Conservation (phyloP, 1,140 invertebrate genomes). For the Trachymyrmex cornetzi region DNA sequence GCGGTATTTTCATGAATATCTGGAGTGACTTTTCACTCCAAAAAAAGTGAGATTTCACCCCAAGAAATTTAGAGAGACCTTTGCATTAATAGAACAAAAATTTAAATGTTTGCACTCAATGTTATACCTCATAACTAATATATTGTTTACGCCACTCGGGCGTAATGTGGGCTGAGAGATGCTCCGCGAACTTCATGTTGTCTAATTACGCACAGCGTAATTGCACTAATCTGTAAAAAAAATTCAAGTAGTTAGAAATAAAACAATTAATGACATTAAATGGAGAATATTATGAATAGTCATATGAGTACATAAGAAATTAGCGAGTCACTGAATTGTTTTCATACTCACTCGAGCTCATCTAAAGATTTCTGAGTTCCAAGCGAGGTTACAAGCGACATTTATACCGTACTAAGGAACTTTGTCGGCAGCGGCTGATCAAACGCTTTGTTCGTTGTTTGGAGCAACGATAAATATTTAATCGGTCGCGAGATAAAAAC, state of each 20-base stretch:
- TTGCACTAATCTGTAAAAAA: slow-evolving; percentile 42
- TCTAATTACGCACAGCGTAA: background rate
- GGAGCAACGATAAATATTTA: slow-evolving; percentile 56
- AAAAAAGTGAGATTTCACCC: no score
- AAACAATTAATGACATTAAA: background rate
- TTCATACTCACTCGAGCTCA: slow-evolving; percentile 3
- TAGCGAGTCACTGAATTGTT: background rate
- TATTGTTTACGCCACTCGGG: slow-evolving; percentile 99
- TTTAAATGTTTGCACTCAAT: slow-evolving; percentile 24
- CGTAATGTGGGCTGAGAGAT: slow-evolving; percentile 98
- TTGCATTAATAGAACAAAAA: background rate
- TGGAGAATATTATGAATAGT: background rate
- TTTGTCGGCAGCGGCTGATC: slow-evolving; percentile 70
- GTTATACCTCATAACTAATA: slow-evolving; percentile 97
- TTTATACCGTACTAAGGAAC: slow-evolving; percentile 50
- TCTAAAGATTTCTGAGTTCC: background rate
- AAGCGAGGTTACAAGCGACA: slow-evolving; percentile 53
- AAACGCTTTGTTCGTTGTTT: slow-evolving; percentile 62
- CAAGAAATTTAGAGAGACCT: no score
- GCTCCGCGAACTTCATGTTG: slow-evolving; percentile 98
- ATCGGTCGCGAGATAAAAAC: slow-evolving; percentile 15
- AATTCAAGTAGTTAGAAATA: background rate
- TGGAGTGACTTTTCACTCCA: no score
- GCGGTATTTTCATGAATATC: no score
- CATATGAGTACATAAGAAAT: background rate